Evolutionary conservation across 2,888 invertebrate genomes (phyloP).

Genomic region (Eulithis testata): DNA sequence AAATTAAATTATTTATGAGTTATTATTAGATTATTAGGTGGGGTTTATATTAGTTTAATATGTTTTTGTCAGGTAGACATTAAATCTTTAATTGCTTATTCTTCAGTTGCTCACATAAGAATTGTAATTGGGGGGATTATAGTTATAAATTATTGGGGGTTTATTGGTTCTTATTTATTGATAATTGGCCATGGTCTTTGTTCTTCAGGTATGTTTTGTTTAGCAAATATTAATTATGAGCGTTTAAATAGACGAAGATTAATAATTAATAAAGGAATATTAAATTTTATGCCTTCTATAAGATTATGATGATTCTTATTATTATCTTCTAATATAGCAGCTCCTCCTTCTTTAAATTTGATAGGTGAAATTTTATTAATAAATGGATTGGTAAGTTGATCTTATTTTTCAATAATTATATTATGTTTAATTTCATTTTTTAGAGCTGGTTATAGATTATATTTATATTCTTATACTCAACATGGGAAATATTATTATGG

Average conservation of each 20-base stretch:
- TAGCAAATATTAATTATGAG: slow-evolving; percentile 87
- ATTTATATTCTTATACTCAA: slow-evolving; percentile 86
- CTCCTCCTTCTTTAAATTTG: slow-evolving; percentile 88
- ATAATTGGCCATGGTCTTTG: slow-evolving; percentile 88
- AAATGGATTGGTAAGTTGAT: slow-evolving; percentile 84
- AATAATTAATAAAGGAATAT: slow-evolving; percentile 86
- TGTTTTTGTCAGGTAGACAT: slow-evolving; percentile 89
- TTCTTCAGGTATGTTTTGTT: slow-evolving; percentile 87
- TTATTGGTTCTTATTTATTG: slow-evolving; percentile 80
- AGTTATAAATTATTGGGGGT: slow-evolving; percentile 83
- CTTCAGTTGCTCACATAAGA: slow-evolving; percentile 89
- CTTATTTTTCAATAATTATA: slow-evolving; percentile 75
- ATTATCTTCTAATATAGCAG: slow-evolving; percentile 86
- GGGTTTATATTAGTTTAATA: slow-evolving; percentile 85
- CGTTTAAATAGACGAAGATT: slow-evolving; percentile 85
- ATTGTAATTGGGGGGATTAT: slow-evolving; percentile 85
- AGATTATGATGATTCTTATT: slow-evolving; percentile 88
- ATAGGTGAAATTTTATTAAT: slow-evolving; percentile 87
- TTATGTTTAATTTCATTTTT: slow-evolving; percentile 86
- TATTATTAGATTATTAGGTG: slow-evolving; percentile 83
- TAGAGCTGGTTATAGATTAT: slow-evolving; percentile 87
- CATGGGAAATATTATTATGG: slow-evolving; percentile 84
- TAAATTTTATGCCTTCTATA: slow-evolving; percentile 84
- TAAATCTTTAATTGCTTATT: slow-evolving; percentile 90
- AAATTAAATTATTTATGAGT: slow-evolving; percentile 82